Percentiles rank a stretch among this genome's conserved stretches.
Evolutionary conservation across 2,797 vertebrate genomes (phyloP).

Genomic region (Hippoglossus hippoglossus): DNA sequence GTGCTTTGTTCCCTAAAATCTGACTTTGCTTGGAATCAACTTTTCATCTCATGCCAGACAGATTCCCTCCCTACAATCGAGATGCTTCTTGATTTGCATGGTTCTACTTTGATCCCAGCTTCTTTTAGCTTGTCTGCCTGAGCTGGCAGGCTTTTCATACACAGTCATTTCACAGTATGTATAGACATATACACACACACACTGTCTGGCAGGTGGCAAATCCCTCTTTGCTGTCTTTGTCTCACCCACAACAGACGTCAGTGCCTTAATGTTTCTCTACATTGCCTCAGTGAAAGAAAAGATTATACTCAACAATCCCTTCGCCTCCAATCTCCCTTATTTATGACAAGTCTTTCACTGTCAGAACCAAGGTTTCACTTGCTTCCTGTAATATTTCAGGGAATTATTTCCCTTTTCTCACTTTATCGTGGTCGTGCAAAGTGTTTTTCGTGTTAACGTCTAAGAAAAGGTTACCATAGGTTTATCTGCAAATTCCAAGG

Average conservation of each 20-base stretch:
- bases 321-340: slow-evolving; percentile 5
- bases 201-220: slow-evolving; percentile 27
- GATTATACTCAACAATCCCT: slow-evolving; percentile 18
- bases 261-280: slow-evolving; percentile 12
- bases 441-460: background rate
- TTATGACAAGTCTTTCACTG: slow-evolving; percentile 1
- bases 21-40: slow-evolving; percentile 8
- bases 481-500: too few relatives aligned
- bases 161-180: background rate
- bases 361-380: slow-evolving; percentile 4
- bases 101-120: slow-evolving; percentile 40
- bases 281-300: slow-evolving; percentile 10
- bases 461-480: too few relatives aligned
- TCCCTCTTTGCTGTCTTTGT: slow-evolving; percentile 23
- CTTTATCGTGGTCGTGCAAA: background rate
- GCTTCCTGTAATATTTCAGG: background rate
- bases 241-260: slow-evolving; percentile 22
- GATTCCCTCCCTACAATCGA: slow-evolving; percentile 22
- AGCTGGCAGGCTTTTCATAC: background rate
- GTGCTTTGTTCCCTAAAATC: slow-evolving; percentile 9
- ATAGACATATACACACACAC: too few relatives aligned
- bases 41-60: slow-evolving; percentile 42
- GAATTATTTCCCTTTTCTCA: slow-evolving; percentile 10
- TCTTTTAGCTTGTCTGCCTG: slow-evolving; percentile 31
- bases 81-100: slow-evolving; percentile 38